Evolutionary conservation across 2,113 vertebrate genomes (phyloP), one percentile per base, ranked within the genome.

Genomic region (Sander vitreus): DNA sequence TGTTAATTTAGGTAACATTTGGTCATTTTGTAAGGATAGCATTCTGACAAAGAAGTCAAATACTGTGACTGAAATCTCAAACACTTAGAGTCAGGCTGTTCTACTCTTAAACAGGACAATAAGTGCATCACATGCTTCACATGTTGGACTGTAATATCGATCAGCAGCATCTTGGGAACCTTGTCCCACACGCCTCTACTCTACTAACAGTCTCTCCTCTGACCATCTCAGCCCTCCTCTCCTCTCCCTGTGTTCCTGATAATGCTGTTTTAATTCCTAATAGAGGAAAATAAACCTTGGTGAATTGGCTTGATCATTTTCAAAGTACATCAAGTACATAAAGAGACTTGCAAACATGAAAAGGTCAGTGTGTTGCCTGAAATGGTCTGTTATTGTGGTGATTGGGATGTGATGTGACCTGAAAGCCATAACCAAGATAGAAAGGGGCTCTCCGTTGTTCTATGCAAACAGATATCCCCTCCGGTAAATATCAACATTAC

Each of bases 121-220:
- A 27, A 7, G 18, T 7, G 13, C 6, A 45, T 73, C 19, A 19
- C 39, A 43, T 43, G 7, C 16, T 33, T 63, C 27, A n/a, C 23
- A 48, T 48, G n/a, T 27, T 45, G 3, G 16, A 76, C 25, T 8
- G 7, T 33, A 27, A 19, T 45, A 21, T 64, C 16, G 2, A 36
- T 53, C 4, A 0, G 36, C 2, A 0, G 16, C 57, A 55, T 64
- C 39, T 53, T n/a, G 43, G 27, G 23, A 77, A 69, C 67, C 14
- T 65, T 66, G 71, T 54, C 47, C 57, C 72, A 50, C 18, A 67
- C n/a, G 48, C 72, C 11, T 80, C 25, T 75, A 48, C 25, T 54
- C 78, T 43, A 50, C 53, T 63, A 12, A 43, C 63, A 18, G 33
- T 30, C 10, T 23, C 43, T 70, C 60, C 48, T 50, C 15, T 54